Evolutionary conservation across 2,888 invertebrate genomes (phyloP).

Genomic region (Eilema caniola): DNA sequence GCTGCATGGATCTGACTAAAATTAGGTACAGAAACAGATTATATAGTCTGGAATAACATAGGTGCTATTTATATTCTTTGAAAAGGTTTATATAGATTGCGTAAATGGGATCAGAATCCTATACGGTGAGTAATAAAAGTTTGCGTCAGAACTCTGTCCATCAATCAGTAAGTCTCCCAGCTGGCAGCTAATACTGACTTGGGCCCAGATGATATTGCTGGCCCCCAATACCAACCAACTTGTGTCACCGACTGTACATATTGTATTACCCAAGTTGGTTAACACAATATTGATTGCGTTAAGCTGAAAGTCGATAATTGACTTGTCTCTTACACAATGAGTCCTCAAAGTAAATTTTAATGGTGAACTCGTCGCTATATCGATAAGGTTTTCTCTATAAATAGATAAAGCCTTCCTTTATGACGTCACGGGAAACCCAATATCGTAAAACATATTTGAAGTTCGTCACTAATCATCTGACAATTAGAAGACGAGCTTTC

Average conservation of each 20-base stretch:
- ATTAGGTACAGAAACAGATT: too few relatives aligned
- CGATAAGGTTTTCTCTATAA: neutral
- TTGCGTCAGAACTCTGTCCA: too few relatives aligned
- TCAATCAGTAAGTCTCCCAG: too few relatives aligned
- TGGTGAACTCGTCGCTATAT: neutral
- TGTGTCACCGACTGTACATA: neutral
- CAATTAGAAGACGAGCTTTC: conserved; percentile 3
- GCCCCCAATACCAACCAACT: neutral
- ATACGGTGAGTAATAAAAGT: too few relatives aligned
- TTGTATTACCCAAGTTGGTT: neutral
- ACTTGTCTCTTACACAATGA: conserved; percentile 4
- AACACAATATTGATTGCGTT: conserved; percentile 1
- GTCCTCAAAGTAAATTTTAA: neutral
- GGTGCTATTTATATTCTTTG: too few relatives aligned
- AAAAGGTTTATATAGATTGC: too few relatives aligned
- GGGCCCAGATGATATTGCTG: too few relatives aligned
- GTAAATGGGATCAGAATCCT: too few relatives aligned
- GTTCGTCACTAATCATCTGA: conserved; percentile 8
- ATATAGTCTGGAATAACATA: too few relatives aligned
- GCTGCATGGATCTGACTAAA: too few relatives aligned
- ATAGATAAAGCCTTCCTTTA: neutral
- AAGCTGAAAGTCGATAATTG: neutral
- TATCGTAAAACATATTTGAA: neutral
- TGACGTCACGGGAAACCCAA: neutral
- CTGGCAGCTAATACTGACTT: too few relatives aligned